phyloP scores from a whole-genome alignment of 2,797 vertebrate species.

The Sebastes dallii region DNA sequence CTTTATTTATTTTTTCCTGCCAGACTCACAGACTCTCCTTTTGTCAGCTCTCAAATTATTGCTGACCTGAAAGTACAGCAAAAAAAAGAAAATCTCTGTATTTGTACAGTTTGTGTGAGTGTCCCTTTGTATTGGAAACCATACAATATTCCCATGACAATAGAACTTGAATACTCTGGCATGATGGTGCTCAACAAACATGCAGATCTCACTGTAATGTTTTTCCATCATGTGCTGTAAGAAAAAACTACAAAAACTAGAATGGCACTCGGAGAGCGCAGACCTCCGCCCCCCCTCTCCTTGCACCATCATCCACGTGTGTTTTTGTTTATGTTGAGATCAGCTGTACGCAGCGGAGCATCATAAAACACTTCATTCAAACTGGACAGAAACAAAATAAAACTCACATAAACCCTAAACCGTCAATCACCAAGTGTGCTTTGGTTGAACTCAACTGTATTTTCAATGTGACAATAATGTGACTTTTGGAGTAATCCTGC shows the following conservation, averaged over 20 bases:
- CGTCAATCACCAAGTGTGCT: no score
- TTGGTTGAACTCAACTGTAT: no score
- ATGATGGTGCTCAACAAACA: neutral
- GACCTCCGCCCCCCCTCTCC: no score
- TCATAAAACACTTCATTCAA: no score
- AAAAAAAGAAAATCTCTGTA: neutral
- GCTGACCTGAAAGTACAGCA: neutral
- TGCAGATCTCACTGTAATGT: neutral
- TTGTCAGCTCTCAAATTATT: conserved; percentile 3
- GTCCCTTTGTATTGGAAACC: neutral
- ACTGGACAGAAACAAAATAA: no score
- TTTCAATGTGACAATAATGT: no score
- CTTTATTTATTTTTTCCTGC: neutral
- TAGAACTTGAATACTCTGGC: neutral
- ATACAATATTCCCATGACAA: neutral
- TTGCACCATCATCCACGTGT: no score
- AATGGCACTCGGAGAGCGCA: no score
- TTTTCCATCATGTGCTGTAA: neutral
- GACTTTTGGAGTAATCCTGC: no score
- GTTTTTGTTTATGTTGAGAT: no score
- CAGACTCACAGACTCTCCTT: neutral
- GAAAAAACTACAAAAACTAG: neutral
- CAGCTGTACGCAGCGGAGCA: no score
- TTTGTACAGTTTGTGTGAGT: neutral
- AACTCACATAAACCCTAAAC: no score